A percentile compares a stretch with the other conserved stretches of the same genome.
Evolutionary conservation across 2,888 invertebrate species (phyloP).

Genomic region (Branchellion lobata): DNA sequence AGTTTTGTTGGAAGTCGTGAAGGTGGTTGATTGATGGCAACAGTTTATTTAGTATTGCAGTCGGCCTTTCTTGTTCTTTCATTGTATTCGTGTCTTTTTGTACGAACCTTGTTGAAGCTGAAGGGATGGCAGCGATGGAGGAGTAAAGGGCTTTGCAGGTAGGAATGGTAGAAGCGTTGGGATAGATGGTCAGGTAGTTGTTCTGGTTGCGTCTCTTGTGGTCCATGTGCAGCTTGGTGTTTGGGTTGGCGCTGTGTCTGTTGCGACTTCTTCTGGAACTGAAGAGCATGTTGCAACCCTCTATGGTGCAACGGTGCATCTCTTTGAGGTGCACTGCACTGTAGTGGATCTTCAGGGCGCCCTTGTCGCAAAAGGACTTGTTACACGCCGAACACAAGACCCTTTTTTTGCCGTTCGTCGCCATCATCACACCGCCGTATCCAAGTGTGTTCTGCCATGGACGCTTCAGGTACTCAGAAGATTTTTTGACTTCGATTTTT

Average conservation of each 20-base stretch:
- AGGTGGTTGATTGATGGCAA: too few relatives aligned
- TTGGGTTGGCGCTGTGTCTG: conserved; percentile 94
- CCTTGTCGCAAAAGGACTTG: conserved; percentile 99
- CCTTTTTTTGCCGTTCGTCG: conserved; percentile 74
- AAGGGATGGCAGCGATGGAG: too few relatives aligned
- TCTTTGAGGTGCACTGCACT: conserved; percentile 96
- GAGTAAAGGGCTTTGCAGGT: too few relatives aligned
- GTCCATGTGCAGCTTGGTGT: conserved; percentile 85
- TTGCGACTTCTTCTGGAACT: conserved; percentile 92
- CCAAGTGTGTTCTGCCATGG: conserved; percentile 62
- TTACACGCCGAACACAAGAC: conserved; percentile 96
- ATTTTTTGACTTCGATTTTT: neutral
- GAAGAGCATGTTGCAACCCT: conserved; percentile 99
- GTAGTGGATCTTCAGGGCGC: conserved; percentile 97
- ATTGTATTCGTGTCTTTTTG: too few relatives aligned
- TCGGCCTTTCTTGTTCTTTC: too few relatives aligned
- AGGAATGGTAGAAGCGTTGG: too few relatives aligned
- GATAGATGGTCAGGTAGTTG: conserved; percentile 28
- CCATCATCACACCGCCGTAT: conserved; percentile 59
- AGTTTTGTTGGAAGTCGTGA: too few relatives aligned
- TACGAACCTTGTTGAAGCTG: too few relatives aligned
- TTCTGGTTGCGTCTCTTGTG: conserved; percentile 39
- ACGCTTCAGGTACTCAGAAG: conserved; percentile 20
- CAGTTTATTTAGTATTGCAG: too few relatives aligned
- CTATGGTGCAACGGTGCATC: conserved; percentile 99